phyloP scores from a whole-genome alignment of 2,888 invertebrate species.

The Campaea margaritaria region DNA sequence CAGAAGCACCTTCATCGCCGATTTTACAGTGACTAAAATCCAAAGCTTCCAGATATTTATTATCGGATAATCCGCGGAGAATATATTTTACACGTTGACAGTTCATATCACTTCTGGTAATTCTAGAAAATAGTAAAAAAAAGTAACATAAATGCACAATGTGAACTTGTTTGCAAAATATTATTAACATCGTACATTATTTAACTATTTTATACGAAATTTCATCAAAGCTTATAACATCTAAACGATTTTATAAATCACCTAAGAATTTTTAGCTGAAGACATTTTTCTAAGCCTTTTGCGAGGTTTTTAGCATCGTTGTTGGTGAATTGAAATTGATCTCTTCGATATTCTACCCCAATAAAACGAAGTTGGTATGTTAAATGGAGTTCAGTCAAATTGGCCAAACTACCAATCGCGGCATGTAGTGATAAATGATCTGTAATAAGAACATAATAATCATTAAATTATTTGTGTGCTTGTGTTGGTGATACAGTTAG shows the following conservation, averaged over 20 bases:
- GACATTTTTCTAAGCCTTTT: slow-evolving; percentile 74
- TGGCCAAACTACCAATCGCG: slow-evolving; percentile 73
- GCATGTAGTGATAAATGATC: slow-evolving; percentile 82
- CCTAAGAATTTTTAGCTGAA: slow-evolving; percentile 68
- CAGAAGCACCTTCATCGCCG: slow-evolving; percentile 85
- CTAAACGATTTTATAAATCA: slow-evolving; percentile 36
- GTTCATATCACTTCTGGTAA: slow-evolving; percentile 78
- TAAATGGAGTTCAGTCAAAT: slow-evolving; percentile 74
- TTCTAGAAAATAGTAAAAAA: slow-evolving; percentile 56
- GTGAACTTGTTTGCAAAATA: no score
- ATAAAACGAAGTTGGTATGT: slow-evolving; percentile 71
- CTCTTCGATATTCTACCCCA: slow-evolving; percentile 72
- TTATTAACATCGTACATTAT: no score
- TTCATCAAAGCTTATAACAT: background rate
- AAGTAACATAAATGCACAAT: no score
- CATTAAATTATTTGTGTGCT: slow-evolving; percentile 1
- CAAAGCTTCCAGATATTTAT: slow-evolving; percentile 78
- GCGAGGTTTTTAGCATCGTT: slow-evolving; percentile 78
- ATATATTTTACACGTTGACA: slow-evolving; percentile 77
- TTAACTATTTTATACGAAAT: no score
- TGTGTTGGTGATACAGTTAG: no score
- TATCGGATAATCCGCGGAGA: slow-evolving; percentile 71
- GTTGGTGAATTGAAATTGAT: slow-evolving; percentile 81
- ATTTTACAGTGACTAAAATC: slow-evolving; percentile 88
- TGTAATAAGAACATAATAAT: no score